phyloP scores from a whole-genome alignment of 2,113 vertebrate species.

The Sorex araneus region DNA sequence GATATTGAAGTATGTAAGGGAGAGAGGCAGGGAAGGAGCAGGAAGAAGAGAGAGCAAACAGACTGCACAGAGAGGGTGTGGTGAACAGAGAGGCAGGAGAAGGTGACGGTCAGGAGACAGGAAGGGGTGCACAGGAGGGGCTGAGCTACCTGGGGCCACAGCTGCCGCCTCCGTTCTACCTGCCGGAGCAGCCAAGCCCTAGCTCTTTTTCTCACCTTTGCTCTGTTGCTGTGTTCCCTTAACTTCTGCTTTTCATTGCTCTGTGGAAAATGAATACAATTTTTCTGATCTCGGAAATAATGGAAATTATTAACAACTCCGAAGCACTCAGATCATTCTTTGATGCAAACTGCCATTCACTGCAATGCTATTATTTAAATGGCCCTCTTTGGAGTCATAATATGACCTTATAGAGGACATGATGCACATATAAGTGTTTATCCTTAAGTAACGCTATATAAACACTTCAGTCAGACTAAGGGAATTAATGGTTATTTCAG shows the following conservation, averaged over 20 bases:
- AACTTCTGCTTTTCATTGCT: constrained; percentile 69
- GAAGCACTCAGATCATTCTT: constrained; percentile 22
- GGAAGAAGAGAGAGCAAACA: not conserved
- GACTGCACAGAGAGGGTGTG: not conserved
- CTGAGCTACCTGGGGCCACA: not conserved
- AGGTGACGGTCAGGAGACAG: not conserved
- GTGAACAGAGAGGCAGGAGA: not conserved
- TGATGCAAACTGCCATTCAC: not conserved
- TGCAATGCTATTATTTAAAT: not conserved
- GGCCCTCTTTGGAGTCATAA: constrained; percentile 24
- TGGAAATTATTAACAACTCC: constrained; percentile 49
- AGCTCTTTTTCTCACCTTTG: constrained; percentile 74
- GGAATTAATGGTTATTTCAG: not conserved
- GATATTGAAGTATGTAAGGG: not conserved
- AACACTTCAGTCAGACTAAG: not conserved
- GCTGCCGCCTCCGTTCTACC: not conserved
- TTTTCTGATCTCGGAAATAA: constrained; percentile 73
- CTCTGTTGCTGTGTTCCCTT: constrained; percentile 68
- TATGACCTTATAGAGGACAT: not conserved
- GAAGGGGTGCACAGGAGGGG: accelerated
- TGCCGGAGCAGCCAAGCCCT: not conserved
- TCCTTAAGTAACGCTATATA: not conserved
- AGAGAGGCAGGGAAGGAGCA: not conserved
- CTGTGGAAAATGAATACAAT: constrained; percentile 74
- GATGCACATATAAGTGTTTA: not conserved